Evolutionary conservation across 2,888 invertebrate species (phyloP), one percentile per base, ranked within the genome.

Genomic region (Volucella inanis): DNA sequence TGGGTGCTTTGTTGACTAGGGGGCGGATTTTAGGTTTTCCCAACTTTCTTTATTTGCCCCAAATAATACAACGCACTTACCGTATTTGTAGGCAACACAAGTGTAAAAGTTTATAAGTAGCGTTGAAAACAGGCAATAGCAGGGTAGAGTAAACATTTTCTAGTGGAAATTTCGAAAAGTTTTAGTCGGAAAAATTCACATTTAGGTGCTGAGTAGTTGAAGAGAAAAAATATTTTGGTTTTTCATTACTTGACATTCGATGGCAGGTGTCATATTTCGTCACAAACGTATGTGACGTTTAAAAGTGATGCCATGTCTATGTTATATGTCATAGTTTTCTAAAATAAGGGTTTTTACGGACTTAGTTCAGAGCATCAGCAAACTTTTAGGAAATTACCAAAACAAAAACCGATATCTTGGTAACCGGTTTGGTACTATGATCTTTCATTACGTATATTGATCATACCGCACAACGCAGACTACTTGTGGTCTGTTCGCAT

Each of bases 41-140:
- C 3, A 49, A 31, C 6, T 31, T 31, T 31, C 31, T 31, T 6
- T 31, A 31, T 31, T 31, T 31, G 31, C 31, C 3, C 12, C 49
- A 49, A 14, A 8, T 49, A 14, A 49, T 8, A 18, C n/a, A 10
- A 39, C 38, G 15, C 49, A 87, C 88, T 89, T 84, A 89, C 89
- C 88, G 65, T 89, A 87, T 82, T 87, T 87, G 54, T 89, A 89
- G 11, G 88, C 88, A 87, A 86, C 31, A 59, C 84, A 83, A 15
- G 68, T 62, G 18, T 49, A 68, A 14, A 84, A 52, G 8, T 75
- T 64, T 47, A 64, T 52, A 12, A 76, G 39, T 14, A 85, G 41
- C 38, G 72, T 81, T 50, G 59, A 67, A 11, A 85, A 14, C n/a
- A 85, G 18, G 59, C 47, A 64, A 45, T 72, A 85, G 12, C 71